Base-by-base conservation (phyloP, 2,113 vertebrate species). In the Seriola aureovittata region DNA sequence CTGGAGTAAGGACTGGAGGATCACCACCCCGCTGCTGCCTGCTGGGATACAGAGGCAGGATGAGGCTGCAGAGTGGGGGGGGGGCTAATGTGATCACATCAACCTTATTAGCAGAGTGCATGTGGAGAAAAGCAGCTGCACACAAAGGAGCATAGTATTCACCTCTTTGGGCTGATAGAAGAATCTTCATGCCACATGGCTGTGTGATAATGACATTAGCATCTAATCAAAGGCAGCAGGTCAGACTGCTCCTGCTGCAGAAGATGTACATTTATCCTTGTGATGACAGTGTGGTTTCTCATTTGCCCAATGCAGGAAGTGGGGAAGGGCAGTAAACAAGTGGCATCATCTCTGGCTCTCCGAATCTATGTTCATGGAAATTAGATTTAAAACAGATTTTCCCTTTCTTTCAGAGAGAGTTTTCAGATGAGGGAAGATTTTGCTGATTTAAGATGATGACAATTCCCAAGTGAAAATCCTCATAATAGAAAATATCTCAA, bases 81-180 rank as follows among this genome's bases (percentile, higher is more conserved):
- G 46, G 62, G 62, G 63, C 57, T 87, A 89, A 90, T 75, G 60
- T 58, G 90, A 90, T 86, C 87, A 83, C 86, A 85, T 91, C 88
- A 91, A 66, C 59, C 78, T 64, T 57, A 78, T 91, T 81, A 89
- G 71, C 21, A 80, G 80, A 60, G 62, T 34, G 72, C 77, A 64
- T 86, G 71, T 72, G 65, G 82, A 77, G 65, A 14, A 54, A 58
- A 65, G 46, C 67, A 78, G 77, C 71, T 54, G 60, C 4, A 79
- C 78, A 92, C 89, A 94, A 92, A 93, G 78, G 36, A 82, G 46
- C 67, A 23, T 62, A 86, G 81, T 88, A 68, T 89, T 84, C 85
- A 50, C 46, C 44, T 73, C 60, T 82, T 71, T 60, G 13, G 46
- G 65, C 78, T 67, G 65, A 50, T 62, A 11, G 65, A 86, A 32